Evolutionary conservation across 2,797 vertebrate species (phyloP), one percentile per base, ranked within the genome.

Genomic region (Cephalopachus bancanus): DNA sequence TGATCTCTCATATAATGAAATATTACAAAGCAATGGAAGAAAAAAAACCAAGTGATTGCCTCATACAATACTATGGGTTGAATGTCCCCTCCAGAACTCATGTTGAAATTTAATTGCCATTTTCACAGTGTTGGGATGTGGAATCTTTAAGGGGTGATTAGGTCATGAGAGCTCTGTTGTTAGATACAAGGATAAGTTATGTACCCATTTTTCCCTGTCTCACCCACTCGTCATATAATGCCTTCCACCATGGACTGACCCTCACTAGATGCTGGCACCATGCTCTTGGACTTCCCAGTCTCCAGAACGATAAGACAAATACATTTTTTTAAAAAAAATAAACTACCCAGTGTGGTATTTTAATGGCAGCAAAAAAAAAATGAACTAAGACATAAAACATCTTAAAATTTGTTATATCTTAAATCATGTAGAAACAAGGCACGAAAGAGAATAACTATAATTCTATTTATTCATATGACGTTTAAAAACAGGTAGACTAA

Each of bases 381-480:
- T 22, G 33, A 19, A 37, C 33, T 71, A 71, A 37, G 20, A 71
- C 10, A 37, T 22, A 71, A 64, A 26, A 62, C 26, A 62, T 62
- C 60, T 64, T 37, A 72, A 44, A 81, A 55, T 55, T 30, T 71
- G 44, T 44, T 44, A 44, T 44, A 44, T 44, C 44, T 44, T 44
- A 44, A 44, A 44, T 5, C 44, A 44, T 44, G 44, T 44, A 94
- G 71, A 89, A 89, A 22, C 37, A 69, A 57, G 53, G 24, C 51
- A 74, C 24, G n/a, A 62, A 86, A 83, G 51, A 71, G 5, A 83
- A 20, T 53, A 69, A 64, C n/a, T 83, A 10, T 64, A 53, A 89
- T 91, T 55, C 14, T 60, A 8, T 44, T 86, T 91, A 76, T 95
- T 95, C 90, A 15, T 44, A 15, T 57, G 69, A 83, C 30, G 37